Evolutionary conservation across 2,888 invertebrate genomes (phyloP).

Genomic region (Mythimna impura): DNA sequence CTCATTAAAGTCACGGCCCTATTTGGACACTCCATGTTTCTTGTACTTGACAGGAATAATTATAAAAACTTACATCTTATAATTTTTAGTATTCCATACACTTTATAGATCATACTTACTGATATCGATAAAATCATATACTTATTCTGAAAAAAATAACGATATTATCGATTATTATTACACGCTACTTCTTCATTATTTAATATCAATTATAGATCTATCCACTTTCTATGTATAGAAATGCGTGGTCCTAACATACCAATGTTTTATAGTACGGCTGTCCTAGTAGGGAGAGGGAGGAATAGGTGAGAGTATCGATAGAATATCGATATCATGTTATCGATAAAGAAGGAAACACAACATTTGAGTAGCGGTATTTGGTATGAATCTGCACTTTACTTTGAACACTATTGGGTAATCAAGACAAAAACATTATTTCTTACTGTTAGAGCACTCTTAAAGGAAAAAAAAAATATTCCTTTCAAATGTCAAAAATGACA

Average conservation of each 20-base stretch:
- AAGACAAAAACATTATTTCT: too few species aligned
- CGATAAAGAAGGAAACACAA: neutral
- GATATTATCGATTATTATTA: conserved; percentile 65
- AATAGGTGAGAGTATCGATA: conserved; percentile 50
- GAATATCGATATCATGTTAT: neutral
- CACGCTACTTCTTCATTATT: conserved; percentile 66
- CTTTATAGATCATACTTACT: conserved; percentile 51
- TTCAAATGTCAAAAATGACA: neutral
- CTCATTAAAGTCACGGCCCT: conserved; percentile 45
- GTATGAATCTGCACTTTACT: neutral
- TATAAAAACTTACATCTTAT: conserved; percentile 52
- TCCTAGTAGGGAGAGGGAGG: conserved; percentile 52
- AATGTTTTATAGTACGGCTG: conserved; percentile 65
- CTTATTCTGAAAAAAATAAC: conserved; percentile 52
- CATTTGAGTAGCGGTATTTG: neutral
- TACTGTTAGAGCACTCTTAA: too few species aligned
- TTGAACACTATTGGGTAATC: neutral
- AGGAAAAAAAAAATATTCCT: neutral
- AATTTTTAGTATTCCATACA: conserved; percentile 49
- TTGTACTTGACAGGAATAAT: conserved; percentile 30
- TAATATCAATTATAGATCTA: conserved; percentile 64
- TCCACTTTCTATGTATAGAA: conserved; percentile 63
- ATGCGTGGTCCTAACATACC: conserved; percentile 62
- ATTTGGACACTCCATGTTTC: conserved; percentile 53
- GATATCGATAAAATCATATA: conserved; percentile 56